These are phyloP conservation scores for Nymphalis urticae DNA, from an alignment of 2,888 invertebrate genomes.

Conservation along the genomic window DNA sequence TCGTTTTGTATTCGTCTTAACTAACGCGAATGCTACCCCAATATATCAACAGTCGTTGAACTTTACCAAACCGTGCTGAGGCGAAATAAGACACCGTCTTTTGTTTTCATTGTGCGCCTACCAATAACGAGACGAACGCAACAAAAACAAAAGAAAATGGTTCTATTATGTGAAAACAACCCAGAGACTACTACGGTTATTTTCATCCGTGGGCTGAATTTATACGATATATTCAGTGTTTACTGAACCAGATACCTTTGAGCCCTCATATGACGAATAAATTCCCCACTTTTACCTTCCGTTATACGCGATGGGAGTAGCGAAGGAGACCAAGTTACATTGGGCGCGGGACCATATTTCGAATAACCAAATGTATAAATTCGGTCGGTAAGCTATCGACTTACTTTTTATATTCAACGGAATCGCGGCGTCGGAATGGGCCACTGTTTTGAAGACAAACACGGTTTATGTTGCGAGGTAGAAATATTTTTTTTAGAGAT, in stretches of 20 bases:
- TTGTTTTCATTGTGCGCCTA: constrained; percentile 78
- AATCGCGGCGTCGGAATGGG: constrained; percentile 72
- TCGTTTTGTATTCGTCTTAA: neutral
- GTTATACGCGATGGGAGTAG: constrained; percentile 26
- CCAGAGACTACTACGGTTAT: constrained; percentile 77
- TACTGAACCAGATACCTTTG: constrained; percentile 55
- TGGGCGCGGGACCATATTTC: constrained; percentile 71
- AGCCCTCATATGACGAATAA: constrained; percentile 47
- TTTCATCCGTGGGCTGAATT: constrained; percentile 80
- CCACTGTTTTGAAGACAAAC: constrained; percentile 78
- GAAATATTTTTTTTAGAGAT: constrained; percentile 40
- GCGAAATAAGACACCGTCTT: constrained; percentile 75
- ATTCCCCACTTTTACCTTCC: constrained; percentile 30
- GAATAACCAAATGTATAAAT: constrained; percentile 82
- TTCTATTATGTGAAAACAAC: constrained; percentile 82
- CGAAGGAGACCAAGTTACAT: constrained; percentile 44
- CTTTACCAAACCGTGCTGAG: constrained; percentile 46
- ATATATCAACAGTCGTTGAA: constrained; percentile 26
- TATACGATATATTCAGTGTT: constrained; percentile 77
- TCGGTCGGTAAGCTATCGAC: constrained; percentile 79
- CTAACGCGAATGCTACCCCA: constrained; percentile 2
- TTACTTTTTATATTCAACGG: constrained; percentile 79
- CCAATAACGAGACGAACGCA: constrained; percentile 75
- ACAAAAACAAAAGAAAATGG: constrained; percentile 81
- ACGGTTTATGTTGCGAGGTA: constrained; percentile 52